Base-by-base conservation (phyloP, 2,797 vertebrate genomes). In the Takifugu rubripes region DNA sequence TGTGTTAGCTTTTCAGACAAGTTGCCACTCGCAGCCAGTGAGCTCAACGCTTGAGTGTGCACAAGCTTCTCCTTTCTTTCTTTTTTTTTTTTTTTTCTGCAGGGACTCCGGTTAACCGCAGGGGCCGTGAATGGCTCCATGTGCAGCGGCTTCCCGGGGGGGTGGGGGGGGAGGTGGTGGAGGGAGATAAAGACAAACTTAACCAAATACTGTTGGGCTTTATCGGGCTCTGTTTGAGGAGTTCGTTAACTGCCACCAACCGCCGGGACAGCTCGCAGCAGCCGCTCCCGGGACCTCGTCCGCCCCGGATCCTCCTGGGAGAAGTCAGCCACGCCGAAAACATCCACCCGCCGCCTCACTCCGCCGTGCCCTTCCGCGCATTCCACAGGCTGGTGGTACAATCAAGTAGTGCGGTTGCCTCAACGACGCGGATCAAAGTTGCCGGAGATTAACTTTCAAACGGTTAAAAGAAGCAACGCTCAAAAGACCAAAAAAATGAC, bases 361-460 rank as follows among this genome's bases (percentile, higher is more conserved):
- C 0, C 9, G 6, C 27, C 3, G 66, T 92, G 84, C 88, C 82
- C 91, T 54, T 93, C 87, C 93, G 92, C 93, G 62, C 93, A 94
- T 94, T 94, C 93, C 93, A 92, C 87, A 92, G 89, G 84, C 89
- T 81, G 85, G 75, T 87, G 90, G 84, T 82, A 87, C 84, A 79
- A 78, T 27, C 73, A 93, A 90, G 63, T 93, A 94, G 91, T 66
- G 14, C 89, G 61, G 66, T 56, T 67, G 63, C 59, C 74, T 53
- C 7, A 63, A 65, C 64, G 14, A 77, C 60, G 52, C 60, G 6
- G 36, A 6, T 11, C 5, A 8, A 46, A 17, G 16, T n/a, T 21
- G 16, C 9, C 44, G 53, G 46, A 5, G 14, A 8, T 29, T 10
- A 0, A 33, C 31, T 33, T 10, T 33, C 1, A 33, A 33, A 33